Evolutionary conservation across 1,140 invertebrate genomes (phyloP).

Genomic region (Watersipora subatra): DNA sequence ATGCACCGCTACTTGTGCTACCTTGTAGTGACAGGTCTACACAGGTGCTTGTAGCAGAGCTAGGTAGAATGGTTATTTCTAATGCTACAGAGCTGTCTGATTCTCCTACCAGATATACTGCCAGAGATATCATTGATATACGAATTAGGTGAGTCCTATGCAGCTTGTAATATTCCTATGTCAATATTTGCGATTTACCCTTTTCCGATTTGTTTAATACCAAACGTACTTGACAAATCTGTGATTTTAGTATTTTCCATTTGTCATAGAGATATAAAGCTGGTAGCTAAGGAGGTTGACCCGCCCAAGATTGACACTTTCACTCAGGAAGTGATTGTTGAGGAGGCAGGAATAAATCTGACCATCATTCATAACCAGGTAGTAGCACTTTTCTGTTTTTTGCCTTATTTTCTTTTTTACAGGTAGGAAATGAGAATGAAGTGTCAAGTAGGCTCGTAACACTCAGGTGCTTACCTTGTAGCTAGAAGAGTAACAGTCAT

Average conservation of each 20-base stretch:
- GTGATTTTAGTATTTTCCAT: too few species aligned
- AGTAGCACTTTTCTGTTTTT: too few species aligned
- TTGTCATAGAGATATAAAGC: neutral
- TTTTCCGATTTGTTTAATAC: too few species aligned
- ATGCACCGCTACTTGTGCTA: slow-evolving; percentile 77
- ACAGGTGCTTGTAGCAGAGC: slow-evolving; percentile 77
- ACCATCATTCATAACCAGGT: neutral
- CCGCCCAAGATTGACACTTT: neutral
- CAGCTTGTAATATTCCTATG: too few species aligned
- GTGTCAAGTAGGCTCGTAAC: too few species aligned
- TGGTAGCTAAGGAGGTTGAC: neutral
- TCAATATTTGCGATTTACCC: too few species aligned
- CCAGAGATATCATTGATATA: neutral
- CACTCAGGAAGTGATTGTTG: neutral
- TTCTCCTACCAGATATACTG: neutral
- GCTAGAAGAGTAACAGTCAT: too few species aligned
- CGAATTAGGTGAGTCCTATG: too few species aligned
- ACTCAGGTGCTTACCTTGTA: too few species aligned
- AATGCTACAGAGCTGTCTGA: slow-evolving; percentile 14
- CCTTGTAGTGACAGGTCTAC: slow-evolving; percentile 61
- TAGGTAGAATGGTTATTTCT: slow-evolving; percentile 68
- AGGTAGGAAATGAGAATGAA: too few species aligned
- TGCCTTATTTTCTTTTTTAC: too few species aligned
- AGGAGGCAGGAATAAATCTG: neutral
- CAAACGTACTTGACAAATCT: too few species aligned